Evolutionary conservation across 2,797 vertebrate species (phyloP), one percentile per base, ranked within the genome.

Genomic region (Pantherophis alleghaniensis): DNA sequence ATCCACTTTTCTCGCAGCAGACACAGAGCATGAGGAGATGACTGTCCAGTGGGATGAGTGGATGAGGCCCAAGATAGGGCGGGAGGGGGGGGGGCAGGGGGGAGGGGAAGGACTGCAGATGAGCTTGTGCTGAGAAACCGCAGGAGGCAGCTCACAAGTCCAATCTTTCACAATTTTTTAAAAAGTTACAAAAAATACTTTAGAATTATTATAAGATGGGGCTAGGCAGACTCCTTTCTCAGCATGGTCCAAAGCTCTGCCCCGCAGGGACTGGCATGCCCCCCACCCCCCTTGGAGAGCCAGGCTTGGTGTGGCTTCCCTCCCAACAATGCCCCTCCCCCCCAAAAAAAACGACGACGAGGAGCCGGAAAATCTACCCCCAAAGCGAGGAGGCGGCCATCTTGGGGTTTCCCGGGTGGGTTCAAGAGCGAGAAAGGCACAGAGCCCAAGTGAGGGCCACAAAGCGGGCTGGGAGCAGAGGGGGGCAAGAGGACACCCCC

Each of bases 361-460:
- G 22, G 13, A 51, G 13, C 59, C 2, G 3, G 42, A 53, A 69
- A n/a, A 32, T 53, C 51, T n/a, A 28, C 47, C 89, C 74, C 4
- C 4, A 47, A 20, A 47, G 16, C 2, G 16, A 0, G 26, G 32
- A 0, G 28, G 57, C 4, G 13, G 37, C 74, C 74, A 83, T 24
- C 20, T 47, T 83, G 28, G 2, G 83, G 55, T 42, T 91, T 86
- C 88, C 93, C 63, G 2, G 92, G 0, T 18, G 90, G 28, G 95
- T 95, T 92, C 59, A 3, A 51, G 11, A 92, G 94, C 91, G 37
- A 10, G 2, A 95, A 96, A 97, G 97, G 97, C 96, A 96, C 87
- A 24, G 92, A 11, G 56, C 95, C 93, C 7, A 6, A 88, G 10
- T 88, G 37, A 89, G 86, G 87, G 90, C 69, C 42, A 18, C 53